Conservation (phyloP, 2,113 vertebrate genomes). For the Meriones unguiculatus region DNA sequence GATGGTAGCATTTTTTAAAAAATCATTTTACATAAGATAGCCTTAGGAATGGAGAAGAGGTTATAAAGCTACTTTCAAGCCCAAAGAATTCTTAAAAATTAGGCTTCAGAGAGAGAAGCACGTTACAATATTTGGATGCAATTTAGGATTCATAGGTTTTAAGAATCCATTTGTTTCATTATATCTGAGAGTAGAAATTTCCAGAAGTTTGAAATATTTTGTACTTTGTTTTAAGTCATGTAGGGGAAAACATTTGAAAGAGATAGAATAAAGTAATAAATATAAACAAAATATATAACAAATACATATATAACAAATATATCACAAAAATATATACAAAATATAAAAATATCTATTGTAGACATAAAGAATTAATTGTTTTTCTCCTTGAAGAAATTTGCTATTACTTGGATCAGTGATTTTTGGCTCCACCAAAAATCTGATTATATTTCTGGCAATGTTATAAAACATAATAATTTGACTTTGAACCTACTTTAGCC, state of each 20-base stretch:
- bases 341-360: not conserved
- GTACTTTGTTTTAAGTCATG: not conserved
- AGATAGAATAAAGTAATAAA: not conserved
- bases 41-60: not conserved
- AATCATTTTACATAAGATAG: not conserved
- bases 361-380: not conserved
- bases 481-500: not conserved
- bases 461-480: conserved; percentile 19
- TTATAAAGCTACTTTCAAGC: not conserved
- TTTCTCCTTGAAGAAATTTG: not conserved
- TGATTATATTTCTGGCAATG: not conserved
- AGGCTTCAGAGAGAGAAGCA: not conserved
- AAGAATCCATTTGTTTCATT: not conserved
- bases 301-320: too few species aligned
- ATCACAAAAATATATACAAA: too few species aligned
- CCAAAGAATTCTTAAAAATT: not conserved
- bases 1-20: not conserved
- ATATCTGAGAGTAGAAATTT: not conserved
- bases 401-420: not conserved
- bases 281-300: too few species aligned
- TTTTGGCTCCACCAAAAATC: not conserved
- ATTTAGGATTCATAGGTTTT: not conserved
- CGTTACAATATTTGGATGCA: not conserved
- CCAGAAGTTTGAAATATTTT: not conserved
- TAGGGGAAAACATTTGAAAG: not conserved